Conservation (phyloP, 1,140 invertebrate species). For the Sinonovacula constricta region DNA sequence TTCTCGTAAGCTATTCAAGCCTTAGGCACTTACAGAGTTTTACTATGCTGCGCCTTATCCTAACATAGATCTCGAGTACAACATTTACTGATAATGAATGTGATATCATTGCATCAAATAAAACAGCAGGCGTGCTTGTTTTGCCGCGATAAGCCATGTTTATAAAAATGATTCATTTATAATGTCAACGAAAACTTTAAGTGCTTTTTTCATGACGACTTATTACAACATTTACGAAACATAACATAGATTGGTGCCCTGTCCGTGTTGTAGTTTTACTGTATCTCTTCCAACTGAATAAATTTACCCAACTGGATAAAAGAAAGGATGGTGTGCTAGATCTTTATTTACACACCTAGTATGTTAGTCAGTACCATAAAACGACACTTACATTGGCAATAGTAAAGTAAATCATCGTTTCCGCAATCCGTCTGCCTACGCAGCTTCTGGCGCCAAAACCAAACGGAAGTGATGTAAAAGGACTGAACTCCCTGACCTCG, state of each 20-base stretch:
- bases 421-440: slow-evolving; percentile 66
- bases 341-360: background rate
- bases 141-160: no score
- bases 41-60: no score
- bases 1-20: no score
- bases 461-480: slow-evolving; percentile 68
- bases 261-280: background rate
- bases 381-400: slow-evolving; percentile 62
- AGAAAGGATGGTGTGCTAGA: background rate
- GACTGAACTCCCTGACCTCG: slow-evolving; percentile 58
- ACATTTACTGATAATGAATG: no score
- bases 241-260: background rate
- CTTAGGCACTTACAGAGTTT: no score
- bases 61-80: no score
- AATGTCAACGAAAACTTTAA: background rate
- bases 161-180: background rate
- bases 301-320: background rate
- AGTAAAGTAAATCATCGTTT: slow-evolving; percentile 64
- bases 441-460: slow-evolving; percentile 67
- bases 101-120: no score
- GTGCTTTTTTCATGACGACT: background rate
- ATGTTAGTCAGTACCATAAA: background rate
- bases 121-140: no score
- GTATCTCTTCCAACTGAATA: background rate
- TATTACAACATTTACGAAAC: background rate